Evolutionary conservation across 2,797 vertebrate species (phyloP).

Genomic region (Chaetodon trifasciatus): DNA sequence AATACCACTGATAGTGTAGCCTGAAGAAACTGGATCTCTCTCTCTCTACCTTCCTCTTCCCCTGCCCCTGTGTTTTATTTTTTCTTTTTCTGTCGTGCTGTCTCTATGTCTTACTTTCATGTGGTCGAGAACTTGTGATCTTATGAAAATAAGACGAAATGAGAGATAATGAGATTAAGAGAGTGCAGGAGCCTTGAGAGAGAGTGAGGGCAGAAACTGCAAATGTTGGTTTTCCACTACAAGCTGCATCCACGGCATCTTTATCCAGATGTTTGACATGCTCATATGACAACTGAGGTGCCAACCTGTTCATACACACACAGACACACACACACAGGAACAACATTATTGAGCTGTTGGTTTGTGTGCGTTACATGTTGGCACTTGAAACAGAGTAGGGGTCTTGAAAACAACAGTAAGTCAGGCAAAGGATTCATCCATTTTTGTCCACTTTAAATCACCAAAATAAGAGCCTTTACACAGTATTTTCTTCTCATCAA

Average conservation of each 20-base stretch:
- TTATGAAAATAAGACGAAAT: constrained; percentile 38
- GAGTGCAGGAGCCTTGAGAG: constrained; percentile 6
- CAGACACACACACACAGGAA: not conserved
- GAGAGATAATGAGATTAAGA: constrained; percentile 35
- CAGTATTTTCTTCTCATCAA: constrained; percentile 1
- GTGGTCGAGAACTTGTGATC: constrained; percentile 26
- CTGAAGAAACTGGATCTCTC: constrained; percentile 78
- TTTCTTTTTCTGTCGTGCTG: constrained; percentile 30
- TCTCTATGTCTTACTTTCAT: constrained; percentile 39
- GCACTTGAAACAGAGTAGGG: not conserved
- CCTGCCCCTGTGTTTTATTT: constrained; percentile 4
- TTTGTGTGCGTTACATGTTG: not conserved
- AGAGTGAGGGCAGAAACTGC: constrained; percentile 14
- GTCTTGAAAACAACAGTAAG: not conserved
- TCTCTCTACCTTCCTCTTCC: constrained; percentile 25
- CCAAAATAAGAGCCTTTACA: not conserved
- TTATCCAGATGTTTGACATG: constrained; percentile 13
- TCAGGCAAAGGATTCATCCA: not conserved
- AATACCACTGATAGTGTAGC: constrained; percentile 79
- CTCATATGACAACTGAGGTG: not conserved
- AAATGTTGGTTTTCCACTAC: constrained; percentile 15
- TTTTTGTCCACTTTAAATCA: constrained; percentile 3
- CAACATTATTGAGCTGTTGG: not conserved
- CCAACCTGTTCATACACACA: not conserved
- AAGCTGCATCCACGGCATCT: constrained; percentile 10